Conservation (phyloP, 2,888 invertebrate genomes). For the Yponomeuta evonymella region DNA sequence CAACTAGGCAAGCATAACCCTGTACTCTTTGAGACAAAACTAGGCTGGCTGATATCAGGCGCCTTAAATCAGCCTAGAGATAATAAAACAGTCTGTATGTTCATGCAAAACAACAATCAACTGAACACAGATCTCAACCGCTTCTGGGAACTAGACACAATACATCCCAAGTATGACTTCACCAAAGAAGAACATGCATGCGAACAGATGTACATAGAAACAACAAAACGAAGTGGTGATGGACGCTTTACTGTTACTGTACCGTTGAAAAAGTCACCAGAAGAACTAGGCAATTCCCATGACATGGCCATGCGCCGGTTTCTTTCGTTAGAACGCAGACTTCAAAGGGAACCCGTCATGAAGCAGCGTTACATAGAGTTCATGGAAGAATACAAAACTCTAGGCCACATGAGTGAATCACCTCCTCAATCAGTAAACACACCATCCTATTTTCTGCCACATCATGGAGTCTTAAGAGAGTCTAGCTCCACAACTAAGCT, state of each 20-base stretch:
- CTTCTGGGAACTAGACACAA: conserved; percentile 8
- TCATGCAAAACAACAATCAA: neutral
- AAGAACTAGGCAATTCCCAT: conserved; percentile 5
- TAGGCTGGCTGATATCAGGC: conserved; percentile 17
- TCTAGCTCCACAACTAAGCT: too few species aligned
- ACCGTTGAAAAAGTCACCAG: conserved; percentile 4
- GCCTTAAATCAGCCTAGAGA: neutral
- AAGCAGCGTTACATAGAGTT: conserved; percentile 10
- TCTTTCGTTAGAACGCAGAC: neutral
- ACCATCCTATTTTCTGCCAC: conserved; percentile 3
- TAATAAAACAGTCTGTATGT: neutral
- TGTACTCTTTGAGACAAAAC: conserved; percentile 12
- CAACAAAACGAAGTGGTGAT: neutral
- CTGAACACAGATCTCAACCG: neutral
- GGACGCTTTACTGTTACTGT: conserved; percentile 7
- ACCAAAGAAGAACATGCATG: conserved; percentile 3
- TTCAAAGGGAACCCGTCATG: neutral
- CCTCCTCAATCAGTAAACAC: neutral
- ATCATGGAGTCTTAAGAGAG: neutral
- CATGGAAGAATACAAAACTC: neutral
- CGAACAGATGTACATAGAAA: neutral
- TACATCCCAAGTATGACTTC: neutral
- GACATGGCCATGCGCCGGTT: neutral
- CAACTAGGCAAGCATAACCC: conserved; percentile 16
- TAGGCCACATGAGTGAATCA: conserved; percentile 13